Evolutionary conservation across 2,888 invertebrate genomes (phyloP), one percentile per base, ranked within the genome.

Genomic region (Antheraea assamensis): DNA sequence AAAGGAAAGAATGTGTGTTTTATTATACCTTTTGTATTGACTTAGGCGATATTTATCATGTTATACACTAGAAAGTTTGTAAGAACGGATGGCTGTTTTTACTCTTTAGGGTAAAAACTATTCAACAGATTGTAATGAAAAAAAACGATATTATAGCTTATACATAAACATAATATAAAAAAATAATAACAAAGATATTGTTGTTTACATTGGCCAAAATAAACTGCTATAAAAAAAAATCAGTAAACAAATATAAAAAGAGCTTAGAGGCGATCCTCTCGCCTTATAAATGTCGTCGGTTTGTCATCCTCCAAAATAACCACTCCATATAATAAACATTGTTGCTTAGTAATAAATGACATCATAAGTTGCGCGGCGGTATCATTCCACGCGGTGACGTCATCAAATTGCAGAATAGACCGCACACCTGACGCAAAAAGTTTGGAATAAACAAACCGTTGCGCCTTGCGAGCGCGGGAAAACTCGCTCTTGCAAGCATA

Each of bases 371-470:
- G 21, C 35, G 10, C 35, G 66, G 66, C 47, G 70, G 55, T 71
- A 71, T 58, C 58, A 52, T 71, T 66, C 47, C 31, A 49, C 31
- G 17, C 73, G 55, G 76, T 79, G 82, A 83, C 86, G 85, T 85
- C 88, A 87, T 87, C 85, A 87, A 83, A 87, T 82, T 83, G 85
- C 83, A 83, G 82, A 86, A 85, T 84, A 79, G 81, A 79, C 84
- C n/a, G 83, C 84, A 82, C 86, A 89, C 88, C 90, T 89, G 85
- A 78, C 77, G 85, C 83, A 86, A 90, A 89, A 90, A 90, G 85
- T 88, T 90, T 85, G 87, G 85, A 90, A 90, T 90, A 90, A 90
- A 91, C 91, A 90, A 85, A 88, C 84, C 35, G 68, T 8, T n/a
- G 68, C 61, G 61, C 27, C 61, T 2, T 15, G 78, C 76, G 76